These are phyloP conservation scores for Aphelocoma coerulescens DNA, from an alignment of 2,113 vertebrate genomes.

Conservation along the genomic window DNA sequence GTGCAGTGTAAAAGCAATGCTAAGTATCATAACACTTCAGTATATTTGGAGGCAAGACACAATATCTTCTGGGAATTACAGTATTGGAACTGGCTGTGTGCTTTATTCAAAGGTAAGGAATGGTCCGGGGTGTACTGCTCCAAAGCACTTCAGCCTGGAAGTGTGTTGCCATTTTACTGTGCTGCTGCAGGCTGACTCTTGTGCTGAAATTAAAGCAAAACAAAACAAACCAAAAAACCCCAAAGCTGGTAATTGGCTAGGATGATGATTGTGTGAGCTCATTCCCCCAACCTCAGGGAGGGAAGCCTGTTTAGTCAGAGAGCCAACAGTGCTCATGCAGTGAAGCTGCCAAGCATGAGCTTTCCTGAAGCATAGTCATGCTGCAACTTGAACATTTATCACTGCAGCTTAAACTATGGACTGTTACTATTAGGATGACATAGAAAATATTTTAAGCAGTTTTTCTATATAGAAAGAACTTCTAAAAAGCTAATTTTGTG, in stretches of 20 bases:
- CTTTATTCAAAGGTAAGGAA: background rate
- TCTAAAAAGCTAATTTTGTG: background rate
- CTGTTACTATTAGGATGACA: background rate
- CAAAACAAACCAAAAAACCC: background rate
- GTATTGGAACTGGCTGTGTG: background rate
- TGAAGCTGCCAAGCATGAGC: slow-evolving; percentile 13
- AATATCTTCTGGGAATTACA: background rate
- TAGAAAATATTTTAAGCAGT: background rate
- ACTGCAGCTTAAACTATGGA: background rate
- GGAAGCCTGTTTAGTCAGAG: slow-evolving; percentile 40
- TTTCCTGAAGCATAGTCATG: slow-evolving; percentile 21
- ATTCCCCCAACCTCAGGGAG: slow-evolving; percentile 3
- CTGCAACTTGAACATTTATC: slow-evolving; percentile 8
- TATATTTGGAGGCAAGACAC: background rate
- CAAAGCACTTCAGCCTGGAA: background rate
- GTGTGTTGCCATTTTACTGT: background rate
- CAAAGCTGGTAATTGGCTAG: background rate
- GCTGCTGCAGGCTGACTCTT: background rate
- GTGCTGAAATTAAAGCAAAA: background rate
- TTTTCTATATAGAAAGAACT: background rate
- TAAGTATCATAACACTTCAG: background rate
- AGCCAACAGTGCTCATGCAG: background rate
- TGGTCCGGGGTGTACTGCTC: background rate
- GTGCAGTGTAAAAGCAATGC: background rate
- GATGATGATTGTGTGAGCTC: slow-evolving; percentile 23